A percentile compares a stretch with the other conserved stretches of the same genome.
Conservation (phyloP, 2,888 invertebrate genomes). For the Troides oblongomaculatus region DNA sequence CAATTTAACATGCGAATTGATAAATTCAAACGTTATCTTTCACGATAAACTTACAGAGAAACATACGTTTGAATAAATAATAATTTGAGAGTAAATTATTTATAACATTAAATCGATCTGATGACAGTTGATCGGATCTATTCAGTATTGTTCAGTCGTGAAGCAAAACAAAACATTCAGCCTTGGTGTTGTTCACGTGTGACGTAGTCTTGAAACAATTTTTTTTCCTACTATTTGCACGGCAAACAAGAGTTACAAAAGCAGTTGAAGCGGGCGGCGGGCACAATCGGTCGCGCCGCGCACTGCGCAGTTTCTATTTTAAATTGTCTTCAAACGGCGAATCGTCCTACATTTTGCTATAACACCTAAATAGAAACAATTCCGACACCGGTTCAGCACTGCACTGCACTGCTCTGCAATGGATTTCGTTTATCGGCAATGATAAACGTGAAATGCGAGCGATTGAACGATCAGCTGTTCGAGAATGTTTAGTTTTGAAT, state of each 20-base stretch:
- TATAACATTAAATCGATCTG: constrained; percentile 19
- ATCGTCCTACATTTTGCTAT: constrained; percentile 33
- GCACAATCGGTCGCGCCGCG: constrained; percentile 57
- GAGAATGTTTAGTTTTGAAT: constrained; percentile 74
- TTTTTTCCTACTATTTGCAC: constrained; percentile 71
- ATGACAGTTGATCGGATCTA: constrained; percentile 27
- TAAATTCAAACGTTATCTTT: no score
- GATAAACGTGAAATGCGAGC: constrained; percentile 63
- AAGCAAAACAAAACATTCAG: constrained; percentile 60
- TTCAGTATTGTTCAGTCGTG: constrained; percentile 34
- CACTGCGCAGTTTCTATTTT: constrained; percentile 47
- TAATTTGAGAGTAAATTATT: no score
- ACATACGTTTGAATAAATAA: no score
- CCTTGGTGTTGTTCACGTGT: constrained; percentile 70
- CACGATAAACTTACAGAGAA: no score
- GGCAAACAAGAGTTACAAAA: constrained; percentile 58
- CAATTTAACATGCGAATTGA: no score
- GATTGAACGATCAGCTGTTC: constrained; percentile 45
- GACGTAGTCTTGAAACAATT: constrained; percentile 68
- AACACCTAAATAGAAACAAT: constrained; percentile 28
- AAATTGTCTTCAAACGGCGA: constrained; percentile 31
- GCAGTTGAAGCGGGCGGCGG: constrained; percentile 46
- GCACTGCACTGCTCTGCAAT: constrained; percentile 45
- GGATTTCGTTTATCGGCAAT: constrained; percentile 56
- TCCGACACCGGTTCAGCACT: constrained; percentile 32